Conservation (phyloP, 2,113 vertebrate genomes). For the Aspiorhynchus laticeps region DNA sequence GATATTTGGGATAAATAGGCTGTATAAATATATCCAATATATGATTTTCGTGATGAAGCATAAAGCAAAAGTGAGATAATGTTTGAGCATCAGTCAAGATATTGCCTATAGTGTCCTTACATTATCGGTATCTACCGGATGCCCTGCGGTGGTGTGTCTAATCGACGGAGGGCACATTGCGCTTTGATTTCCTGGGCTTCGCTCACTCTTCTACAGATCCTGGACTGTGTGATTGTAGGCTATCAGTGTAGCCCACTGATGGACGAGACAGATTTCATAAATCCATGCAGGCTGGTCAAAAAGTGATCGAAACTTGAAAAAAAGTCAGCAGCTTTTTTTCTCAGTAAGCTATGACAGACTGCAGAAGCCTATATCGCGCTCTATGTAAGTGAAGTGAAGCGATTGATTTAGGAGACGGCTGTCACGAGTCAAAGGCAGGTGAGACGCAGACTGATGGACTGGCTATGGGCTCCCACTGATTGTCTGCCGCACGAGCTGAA, state of each 20-base stretch:
- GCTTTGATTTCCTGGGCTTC: conserved; percentile 75
- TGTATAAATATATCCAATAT: background rate
- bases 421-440: conserved; percentile 45
- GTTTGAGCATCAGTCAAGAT: background rate
- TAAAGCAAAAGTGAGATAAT: background rate
- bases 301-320: background rate
- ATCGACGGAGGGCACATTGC: conserved; percentile 68
- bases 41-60: conserved; percentile 9
- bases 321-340: background rate
- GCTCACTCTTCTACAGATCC: background rate
- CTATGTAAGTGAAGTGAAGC: background rate
- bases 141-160: conserved; percentile 51
- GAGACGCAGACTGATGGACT: too few relatives aligned
- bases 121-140: conserved; percentile 63
- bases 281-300: background rate
- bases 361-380: background rate
- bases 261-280: background rate
- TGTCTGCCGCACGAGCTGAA: conserved; percentile 55
- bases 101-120: background rate
- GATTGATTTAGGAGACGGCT: background rate
- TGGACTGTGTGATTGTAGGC: background rate
- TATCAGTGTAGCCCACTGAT: background rate
- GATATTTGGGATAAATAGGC: background rate
- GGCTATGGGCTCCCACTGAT: conserved; percentile 44
- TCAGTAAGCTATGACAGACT: background rate